A percentile compares a stretch with the other conserved stretches of the same genome.
These are phyloP conservation scores for Ceratitis capitata DNA, from an alignment of 1,140 invertebrate genomes.

Conservation along the genomic window DNA sequence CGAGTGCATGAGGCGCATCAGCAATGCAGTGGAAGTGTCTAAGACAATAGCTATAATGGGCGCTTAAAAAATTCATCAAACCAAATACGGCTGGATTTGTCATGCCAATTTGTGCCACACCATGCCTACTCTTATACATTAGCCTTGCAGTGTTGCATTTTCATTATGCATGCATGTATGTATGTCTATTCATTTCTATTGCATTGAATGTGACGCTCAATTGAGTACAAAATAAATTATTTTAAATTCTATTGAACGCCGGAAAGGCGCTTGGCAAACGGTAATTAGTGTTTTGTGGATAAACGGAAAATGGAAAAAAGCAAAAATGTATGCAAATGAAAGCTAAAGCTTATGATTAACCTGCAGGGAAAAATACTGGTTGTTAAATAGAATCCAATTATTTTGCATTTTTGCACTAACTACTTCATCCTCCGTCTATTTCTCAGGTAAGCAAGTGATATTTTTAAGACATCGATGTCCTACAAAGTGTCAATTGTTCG, in stretches of 20 bases:
- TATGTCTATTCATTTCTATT: not conserved
- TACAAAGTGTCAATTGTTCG: too few relatives aligned
- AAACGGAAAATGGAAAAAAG: too few relatives aligned
- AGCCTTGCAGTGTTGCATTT: too few relatives aligned
- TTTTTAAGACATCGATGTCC: too few relatives aligned
- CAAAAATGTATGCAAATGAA: too few relatives aligned
- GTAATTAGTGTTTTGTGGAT: not conserved
- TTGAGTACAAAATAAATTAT: not conserved
- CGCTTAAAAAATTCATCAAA: not conserved
- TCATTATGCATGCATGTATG: too few relatives aligned
- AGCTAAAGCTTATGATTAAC: too few relatives aligned
- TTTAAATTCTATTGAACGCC: not conserved
- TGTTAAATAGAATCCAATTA: too few relatives aligned
- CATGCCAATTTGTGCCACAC: not conserved
- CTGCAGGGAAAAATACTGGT: too few relatives aligned
- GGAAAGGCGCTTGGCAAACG: not conserved
- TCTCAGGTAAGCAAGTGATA: too few relatives aligned
- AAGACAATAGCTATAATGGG: not conserved
- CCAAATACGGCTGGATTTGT: not conserved
- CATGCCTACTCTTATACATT: not conserved
- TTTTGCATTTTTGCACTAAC: too few relatives aligned
- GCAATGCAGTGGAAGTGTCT: not conserved
- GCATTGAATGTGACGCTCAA: not conserved
- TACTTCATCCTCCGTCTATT: too few relatives aligned
- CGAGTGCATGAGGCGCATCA: not conserved